Evolutionary conservation across 2,888 invertebrate genomes (phyloP).

Genomic region (Phengaris arion): DNA sequence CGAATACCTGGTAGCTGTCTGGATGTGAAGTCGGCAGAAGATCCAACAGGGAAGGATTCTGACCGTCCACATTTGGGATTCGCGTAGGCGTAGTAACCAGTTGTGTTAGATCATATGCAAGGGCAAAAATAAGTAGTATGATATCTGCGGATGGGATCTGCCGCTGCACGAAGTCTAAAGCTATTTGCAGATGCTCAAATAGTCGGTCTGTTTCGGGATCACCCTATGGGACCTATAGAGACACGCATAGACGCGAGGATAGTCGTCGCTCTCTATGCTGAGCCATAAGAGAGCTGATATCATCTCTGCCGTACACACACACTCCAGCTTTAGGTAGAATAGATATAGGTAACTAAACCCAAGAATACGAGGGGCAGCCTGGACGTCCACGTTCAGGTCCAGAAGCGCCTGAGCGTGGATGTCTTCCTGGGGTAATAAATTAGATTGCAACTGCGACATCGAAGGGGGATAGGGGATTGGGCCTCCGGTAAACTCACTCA

Average conservation of each 20-base stretch:
- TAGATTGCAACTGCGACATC: too few species aligned
- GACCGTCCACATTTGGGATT: conserved; percentile 21
- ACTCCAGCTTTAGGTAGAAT: not conserved
- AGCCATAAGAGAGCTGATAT: not conserved
- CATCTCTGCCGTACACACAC: not conserved
- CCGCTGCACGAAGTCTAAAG: not conserved
- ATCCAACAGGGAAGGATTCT: too few species aligned
- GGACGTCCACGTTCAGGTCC: too few species aligned
- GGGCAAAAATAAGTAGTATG: conserved; percentile 11
- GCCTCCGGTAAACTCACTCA: too few species aligned
- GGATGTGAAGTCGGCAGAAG: conserved; percentile 27
- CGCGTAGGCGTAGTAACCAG: conserved; percentile 7
- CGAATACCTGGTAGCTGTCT: conserved; percentile 19
- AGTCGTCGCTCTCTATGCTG: not conserved
- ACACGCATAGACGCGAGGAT: conserved; percentile 8
- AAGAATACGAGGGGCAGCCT: too few species aligned
- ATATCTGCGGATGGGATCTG: conserved; percentile 24
- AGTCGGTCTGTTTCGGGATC: too few species aligned
- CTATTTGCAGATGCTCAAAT: not conserved
- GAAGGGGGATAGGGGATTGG: too few species aligned
- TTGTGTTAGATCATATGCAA: conserved; percentile 15
- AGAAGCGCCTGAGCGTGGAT: too few species aligned
- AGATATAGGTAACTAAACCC: too few species aligned
- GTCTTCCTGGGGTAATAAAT: too few species aligned
- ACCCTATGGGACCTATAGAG: not conserved